Base-by-base conservation (phyloP, 2,113 vertebrate genomes). In the Siphamia tubifer region DNA sequence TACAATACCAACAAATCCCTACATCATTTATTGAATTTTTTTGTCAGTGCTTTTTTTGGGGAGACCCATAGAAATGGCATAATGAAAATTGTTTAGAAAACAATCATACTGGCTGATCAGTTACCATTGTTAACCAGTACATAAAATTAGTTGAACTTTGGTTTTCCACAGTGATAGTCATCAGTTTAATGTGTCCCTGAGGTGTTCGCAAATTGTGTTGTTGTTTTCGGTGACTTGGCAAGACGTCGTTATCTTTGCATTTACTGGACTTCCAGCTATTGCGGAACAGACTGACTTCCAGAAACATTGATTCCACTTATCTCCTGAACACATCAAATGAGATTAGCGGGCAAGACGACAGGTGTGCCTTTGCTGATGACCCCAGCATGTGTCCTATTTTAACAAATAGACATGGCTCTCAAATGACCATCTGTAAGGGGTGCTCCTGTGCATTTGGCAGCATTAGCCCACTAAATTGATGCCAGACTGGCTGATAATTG, bases 231-330 rank as follows among this genome's bases (percentile, higher is more conserved):
- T 49, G 54, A 61, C 36, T 31, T 52, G n/a, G 49, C 21, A 34
- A 57, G 36, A 56, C 31, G 1, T 32, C 15, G 51, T 72, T 61
- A 65, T 74, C 31, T 76, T 8, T 19, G 36, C 65, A 56, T 74
- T 74, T 68, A 63, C 53, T 77, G 72, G 68, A 71, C 48, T 62
- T 36, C 56, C 39, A 48, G 32, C 7, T 58, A 28, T 48, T 45
- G 23, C 16, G 4, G 49, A 68, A 28, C 55, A 67, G 60, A 28
- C 40, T 24, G 74, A 64, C 54, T 74, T 85, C 74, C 68, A 77
- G 74, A 58, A 79, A 79, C 51, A 81, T 72, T 58, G 77, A 82
- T 85, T 87, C 52, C 25, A 28, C 54, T 3, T 77, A 81, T 88
- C 74, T 81, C 61, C 35, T 3, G 17, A 71, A 64, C 65, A 78